A percentile compares a stretch with the other conserved stretches of the same genome.
Conservation (phyloP, 1,140 invertebrate genomes). For the Fopius arisanus region DNA sequence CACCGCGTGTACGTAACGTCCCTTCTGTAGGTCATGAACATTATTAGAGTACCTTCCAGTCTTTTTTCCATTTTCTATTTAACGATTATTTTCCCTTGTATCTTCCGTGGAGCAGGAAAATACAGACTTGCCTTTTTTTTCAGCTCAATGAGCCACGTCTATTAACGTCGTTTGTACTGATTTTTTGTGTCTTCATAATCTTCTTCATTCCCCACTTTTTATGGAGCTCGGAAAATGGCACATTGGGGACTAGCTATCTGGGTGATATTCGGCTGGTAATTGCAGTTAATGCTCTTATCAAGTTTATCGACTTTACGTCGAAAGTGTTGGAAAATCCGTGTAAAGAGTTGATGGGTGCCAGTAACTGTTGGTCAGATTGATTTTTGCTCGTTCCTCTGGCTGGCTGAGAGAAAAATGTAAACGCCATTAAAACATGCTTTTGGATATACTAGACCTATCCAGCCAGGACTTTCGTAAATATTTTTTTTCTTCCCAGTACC, state of each 20-base stretch:
- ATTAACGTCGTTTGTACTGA: not conserved
- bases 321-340: not conserved
- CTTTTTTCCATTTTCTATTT: not conserved
- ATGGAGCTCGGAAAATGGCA: not conserved
- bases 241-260: not conserved
- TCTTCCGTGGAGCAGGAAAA: not conserved
- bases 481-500: not conserved
- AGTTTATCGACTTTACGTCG: not conserved
- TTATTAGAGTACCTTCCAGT: not conserved
- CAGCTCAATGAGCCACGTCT: not conserved
- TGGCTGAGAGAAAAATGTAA: no score
- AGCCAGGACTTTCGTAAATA: not conserved
- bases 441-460: not conserved
- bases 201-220: not conserved
- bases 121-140: no score
- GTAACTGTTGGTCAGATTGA: not conserved
- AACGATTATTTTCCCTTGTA: not conserved
- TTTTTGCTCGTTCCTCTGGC: not conserved
- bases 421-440: not conserved
- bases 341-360: not conserved
- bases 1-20: not conserved
- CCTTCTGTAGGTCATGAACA: not conserved
- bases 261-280: constrained; percentile 13
- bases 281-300: constrained; percentile 20
- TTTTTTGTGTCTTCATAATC: not conserved